Evolutionary conservation across 2,888 invertebrate genomes (phyloP).

Genomic region (Erpobdella octoculata): DNA sequence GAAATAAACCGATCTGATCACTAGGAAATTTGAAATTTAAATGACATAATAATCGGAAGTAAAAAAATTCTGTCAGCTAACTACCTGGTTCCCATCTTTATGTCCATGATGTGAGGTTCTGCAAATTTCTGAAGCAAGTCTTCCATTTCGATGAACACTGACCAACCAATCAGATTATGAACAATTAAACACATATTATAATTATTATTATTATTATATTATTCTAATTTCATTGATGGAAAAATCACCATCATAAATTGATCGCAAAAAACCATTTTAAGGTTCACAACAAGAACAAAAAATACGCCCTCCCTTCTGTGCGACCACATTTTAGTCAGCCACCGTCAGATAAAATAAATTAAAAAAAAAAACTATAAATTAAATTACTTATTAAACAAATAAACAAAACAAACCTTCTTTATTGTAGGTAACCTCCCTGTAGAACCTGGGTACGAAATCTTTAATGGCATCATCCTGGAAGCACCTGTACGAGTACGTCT

Average conservation of each 20-base stretch:
- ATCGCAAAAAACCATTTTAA: not conserved
- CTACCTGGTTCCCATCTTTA: slow-evolving; percentile 83
- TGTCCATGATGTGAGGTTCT: slow-evolving; percentile 90
- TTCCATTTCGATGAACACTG: slow-evolving; percentile 82
- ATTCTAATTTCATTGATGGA: not conserved
- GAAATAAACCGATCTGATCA: no score
- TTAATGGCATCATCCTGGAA: slow-evolving; percentile 67
- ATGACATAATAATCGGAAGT: no score
- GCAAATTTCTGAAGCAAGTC: slow-evolving; percentile 81
- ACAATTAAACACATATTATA: no score
- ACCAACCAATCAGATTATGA: not conserved
- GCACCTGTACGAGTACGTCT: slow-evolving; percentile 62
- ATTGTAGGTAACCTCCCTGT: slow-evolving; percentile 62
- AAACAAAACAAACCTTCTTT: slow-evolving; percentile 48
- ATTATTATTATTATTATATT: not conserved
- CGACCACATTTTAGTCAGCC: no score
- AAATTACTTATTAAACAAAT: not conserved
- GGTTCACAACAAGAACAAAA: no score
- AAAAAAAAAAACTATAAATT: not conserved
- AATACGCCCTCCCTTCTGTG: no score
- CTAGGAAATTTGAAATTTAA: no score
- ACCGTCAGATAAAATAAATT: not conserved
- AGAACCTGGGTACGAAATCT: slow-evolving; percentile 73
- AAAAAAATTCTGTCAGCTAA: not conserved
- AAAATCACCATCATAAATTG: not conserved